Conservation (phyloP, 2,113 vertebrate species). For the Triplophysa siluroides region DNA sequence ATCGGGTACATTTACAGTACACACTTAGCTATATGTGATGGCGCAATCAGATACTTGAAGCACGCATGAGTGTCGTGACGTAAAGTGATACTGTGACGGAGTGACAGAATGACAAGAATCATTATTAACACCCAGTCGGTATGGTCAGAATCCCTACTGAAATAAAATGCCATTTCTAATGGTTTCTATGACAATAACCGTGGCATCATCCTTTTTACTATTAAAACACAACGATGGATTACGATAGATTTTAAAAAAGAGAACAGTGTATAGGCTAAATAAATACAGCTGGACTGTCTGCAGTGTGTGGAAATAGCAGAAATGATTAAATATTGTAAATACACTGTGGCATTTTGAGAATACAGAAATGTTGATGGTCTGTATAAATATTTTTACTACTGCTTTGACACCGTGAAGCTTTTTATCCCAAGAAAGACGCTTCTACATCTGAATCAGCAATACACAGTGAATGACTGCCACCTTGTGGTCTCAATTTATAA, state of each 20-base stretch:
- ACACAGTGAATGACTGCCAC: neutral
- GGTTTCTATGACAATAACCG: too few relatives aligned
- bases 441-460: neutral
- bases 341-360: too few relatives aligned
- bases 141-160: too few relatives aligned
- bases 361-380: too few relatives aligned
- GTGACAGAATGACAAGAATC: neutral
- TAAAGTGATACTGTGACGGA: neutral
- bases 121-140: neutral
- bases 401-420: neutral
- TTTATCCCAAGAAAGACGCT: too few relatives aligned
- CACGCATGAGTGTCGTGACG: neutral
- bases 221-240: neutral
- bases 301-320: too few relatives aligned
- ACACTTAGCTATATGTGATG: neutral
- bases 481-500: neutral
- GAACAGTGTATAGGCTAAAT: too few relatives aligned
- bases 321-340: too few relatives aligned
- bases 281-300: too few relatives aligned
- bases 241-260: too few relatives aligned
- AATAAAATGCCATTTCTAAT: too few relatives aligned
- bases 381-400: neutral
- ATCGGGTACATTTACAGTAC: neutral
- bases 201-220: too few relatives aligned
- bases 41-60: neutral